Evolutionary conservation across 2,888 invertebrate species (phyloP), one percentile per base, ranked within the genome.

Genomic region (Lasioglossum calceatum): DNA sequence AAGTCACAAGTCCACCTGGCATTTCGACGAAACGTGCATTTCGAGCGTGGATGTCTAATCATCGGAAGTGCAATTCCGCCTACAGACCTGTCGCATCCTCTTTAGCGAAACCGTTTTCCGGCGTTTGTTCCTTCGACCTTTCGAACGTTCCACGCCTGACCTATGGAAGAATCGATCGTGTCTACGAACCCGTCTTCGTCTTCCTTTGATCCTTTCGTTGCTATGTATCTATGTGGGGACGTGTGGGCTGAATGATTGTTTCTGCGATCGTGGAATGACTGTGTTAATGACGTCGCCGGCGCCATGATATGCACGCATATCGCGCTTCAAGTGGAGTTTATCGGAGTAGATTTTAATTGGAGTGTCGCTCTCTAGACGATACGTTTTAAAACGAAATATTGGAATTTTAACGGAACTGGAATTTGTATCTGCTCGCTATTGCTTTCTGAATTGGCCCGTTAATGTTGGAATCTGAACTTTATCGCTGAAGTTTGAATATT

Each of bases 91-190:
- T 77, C 54, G 71, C 76, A 79, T 81, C 86, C 81, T 85, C 78
- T 72, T 85, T 81, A 81, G 32, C 84, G 75, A 72, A 73, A 86
- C 14, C 47, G 50, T 70, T 78, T 81, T 4, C 78, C 74, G 50
- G 27, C 74, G 58, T n/a, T 54, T 74, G 83, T 39, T 88, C 82
- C 84, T 88, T 79, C 77, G 79, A 88, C 84, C 88, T 90, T 90
- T 87, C 27, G 27, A 42, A 36, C 58, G 75, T 78, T 72, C 76
- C 58, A 27, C 32, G 23, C 2, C 12, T n/a, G 61, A 80, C 10
- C 74, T 71, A 83, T 77, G 61, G 44, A 12, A 61, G 58, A 39
- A 81, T 85, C 75, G 86, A 78, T 78, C 36, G 16, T 4, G 42
- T 8, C 42, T 7, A 2, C 3, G 23, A 32, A 70, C 74, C 39